These are phyloP conservation scores for Lasioglossum figueresi DNA, from an alignment of 2,888 invertebrate species.

Conservation along the genomic window DNA sequence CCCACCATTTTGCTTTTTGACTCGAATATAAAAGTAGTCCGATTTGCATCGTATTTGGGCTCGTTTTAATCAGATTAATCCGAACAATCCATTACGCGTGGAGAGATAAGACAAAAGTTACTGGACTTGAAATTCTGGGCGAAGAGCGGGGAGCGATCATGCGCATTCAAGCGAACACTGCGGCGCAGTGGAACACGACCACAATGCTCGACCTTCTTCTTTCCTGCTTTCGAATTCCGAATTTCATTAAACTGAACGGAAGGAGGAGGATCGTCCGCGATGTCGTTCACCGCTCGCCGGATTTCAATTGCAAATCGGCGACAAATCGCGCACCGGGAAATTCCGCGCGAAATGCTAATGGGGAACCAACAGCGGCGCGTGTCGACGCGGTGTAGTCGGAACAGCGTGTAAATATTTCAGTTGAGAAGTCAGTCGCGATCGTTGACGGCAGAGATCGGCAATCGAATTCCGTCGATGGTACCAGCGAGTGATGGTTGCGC, in stretches of 20 bases:
- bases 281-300: slow-evolving; percentile 12
- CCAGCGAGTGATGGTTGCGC: background rate
- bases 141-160: background rate
- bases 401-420: background rate
- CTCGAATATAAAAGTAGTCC: background rate
- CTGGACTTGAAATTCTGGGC: background rate
- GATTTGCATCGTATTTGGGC: background rate
- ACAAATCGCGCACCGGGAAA: slow-evolving; percentile 1
- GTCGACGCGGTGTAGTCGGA: background rate
- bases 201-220: slow-evolving; percentile 5
- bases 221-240: slow-evolving; percentile 9
- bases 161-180: too few species aligned
- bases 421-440: background rate
- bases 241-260: background rate
- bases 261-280: background rate
- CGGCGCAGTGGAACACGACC: background rate
- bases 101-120: background rate
- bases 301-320: slow-evolving; percentile 7
- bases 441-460: background rate
- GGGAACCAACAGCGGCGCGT: background rate
- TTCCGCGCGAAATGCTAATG: slow-evolving; percentile 2
- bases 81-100: background rate
- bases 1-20: background rate
- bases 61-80: background rate
- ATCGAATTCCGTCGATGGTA: slow-evolving; percentile 60